phyloP scores from a whole-genome alignment of 2,113 vertebrate genomes.

The Brachyhypopomus gauderio region DNA sequence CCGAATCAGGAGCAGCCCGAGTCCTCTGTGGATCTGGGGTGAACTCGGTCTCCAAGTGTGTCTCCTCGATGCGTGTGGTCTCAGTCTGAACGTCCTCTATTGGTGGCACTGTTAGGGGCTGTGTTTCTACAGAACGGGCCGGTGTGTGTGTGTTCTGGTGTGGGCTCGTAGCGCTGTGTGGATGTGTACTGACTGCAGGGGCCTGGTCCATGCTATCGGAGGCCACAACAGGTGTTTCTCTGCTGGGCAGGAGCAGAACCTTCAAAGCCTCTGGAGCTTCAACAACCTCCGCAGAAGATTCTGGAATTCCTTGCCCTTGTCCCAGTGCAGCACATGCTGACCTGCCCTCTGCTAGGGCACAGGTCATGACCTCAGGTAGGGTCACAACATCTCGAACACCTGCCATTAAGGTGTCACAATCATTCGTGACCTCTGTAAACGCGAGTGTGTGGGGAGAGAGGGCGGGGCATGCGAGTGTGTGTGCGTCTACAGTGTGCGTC shows the following conservation, averaged over 20 bases:
- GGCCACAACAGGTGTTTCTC: too few relatives aligned
- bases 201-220: too few relatives aligned
- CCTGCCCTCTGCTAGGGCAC: not conserved
- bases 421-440: slow-evolving; percentile 12
- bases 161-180: not conserved
- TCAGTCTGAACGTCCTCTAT: not conserved
- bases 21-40: slow-evolving; percentile 20
- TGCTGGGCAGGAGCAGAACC: too few relatives aligned
- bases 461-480: not conserved
- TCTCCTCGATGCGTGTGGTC: slow-evolving; percentile 3
- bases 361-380: not conserved
- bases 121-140: not conserved
- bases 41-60: not conserved
- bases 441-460: not conserved
- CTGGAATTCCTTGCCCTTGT: not conserved
- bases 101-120: not conserved
- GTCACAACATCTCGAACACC: not conserved
- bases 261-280: too few relatives aligned
- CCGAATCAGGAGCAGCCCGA: slow-evolving; percentile 33
- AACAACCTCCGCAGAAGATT: not conserved
- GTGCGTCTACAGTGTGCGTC: slow-evolving; percentile 50
- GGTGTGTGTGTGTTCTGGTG: not conserved
- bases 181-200: not conserved
- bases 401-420: not conserved
- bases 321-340: not conserved